Base-by-base conservation (phyloP, 2,888 invertebrate genomes). In the Caenorhabditis afra region DNA sequence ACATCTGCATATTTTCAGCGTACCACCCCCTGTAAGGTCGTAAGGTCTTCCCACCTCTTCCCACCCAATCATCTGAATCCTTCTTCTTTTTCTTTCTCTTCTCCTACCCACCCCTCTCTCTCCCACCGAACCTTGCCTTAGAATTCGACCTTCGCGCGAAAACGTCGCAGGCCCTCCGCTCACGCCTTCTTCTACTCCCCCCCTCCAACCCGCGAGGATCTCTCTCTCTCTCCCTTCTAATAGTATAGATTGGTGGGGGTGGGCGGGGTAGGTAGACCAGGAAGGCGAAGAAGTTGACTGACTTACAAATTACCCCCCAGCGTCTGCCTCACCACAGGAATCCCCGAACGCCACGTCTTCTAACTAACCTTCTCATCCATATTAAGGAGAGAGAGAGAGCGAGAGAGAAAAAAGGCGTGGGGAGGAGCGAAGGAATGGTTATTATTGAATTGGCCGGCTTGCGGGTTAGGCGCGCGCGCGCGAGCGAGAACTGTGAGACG, bases 141-240 rank as follows among this genome's bases (percentile, higher is more conserved):
- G 45, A 35, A 62, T 76, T 66, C 52, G 66, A 66, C 76, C 66
- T 66, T 70, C 76, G 58, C 49, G 61, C 57, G 55, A 23, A 44
- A 18, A 55, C 20, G 29, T 29, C 3, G 47, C 11, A 22, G 47
- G 2, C 22, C 1, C 14, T 18, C 39, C 16, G 10, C 18, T 55
- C 65, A 1, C 67, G 29, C 10, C 20, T 35, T 41, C 29, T 50
- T 44, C 20, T 22, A 29, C 64, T 39, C 41, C n/a, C n/a, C n/a
- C n/a, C n/a, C n/a, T n/a, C n/a, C n/a, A n/a, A n/a, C n/a, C n/a
- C n/a, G n/a, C n/a, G n/a, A n/a, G n/a, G n/a, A n/a, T 53, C 39
- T 55, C 37, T 67, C 59, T 68, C 59, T 59, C 61, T 49, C 29
- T 44, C 29, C 4, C 29, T 62, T 71, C 65, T 64, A 49, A 64